Evolutionary conservation across 2,113 vertebrate species (phyloP).

Genomic region (Chunga burmeisteri): DNA sequence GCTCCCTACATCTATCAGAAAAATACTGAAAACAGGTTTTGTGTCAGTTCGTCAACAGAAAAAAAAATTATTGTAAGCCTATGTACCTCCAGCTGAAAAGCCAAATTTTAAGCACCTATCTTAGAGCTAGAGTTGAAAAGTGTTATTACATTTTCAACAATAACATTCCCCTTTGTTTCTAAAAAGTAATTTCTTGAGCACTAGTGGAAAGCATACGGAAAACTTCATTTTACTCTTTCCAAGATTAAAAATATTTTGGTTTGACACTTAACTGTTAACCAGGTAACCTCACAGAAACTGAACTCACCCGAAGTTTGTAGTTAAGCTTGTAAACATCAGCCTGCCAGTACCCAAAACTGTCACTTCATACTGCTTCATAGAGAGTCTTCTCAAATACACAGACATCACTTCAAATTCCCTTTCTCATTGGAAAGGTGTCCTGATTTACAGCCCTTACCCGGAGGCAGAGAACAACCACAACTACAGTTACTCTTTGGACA

Average conservation of each 20-base stretch:
- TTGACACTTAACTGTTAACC: neutral
- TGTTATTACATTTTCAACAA: neutral
- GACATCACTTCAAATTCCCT: neutral
- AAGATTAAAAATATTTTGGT: neutral
- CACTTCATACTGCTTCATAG: neutral
- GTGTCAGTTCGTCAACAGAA: neutral
- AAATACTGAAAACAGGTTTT: neutral
- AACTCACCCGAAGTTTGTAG: neutral
- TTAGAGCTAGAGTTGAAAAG: neutral
- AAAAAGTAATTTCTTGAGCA: neutral
- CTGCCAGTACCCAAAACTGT: neutral
- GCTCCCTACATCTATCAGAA: neutral
- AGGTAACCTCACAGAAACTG: neutral
- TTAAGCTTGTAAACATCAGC: neutral
- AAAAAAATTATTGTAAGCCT: neutral
- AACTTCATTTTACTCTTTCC: neutral
- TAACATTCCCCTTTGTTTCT: neutral
- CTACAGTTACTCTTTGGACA: neutral
- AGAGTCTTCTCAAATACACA: rapidly evolving
- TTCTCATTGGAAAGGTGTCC: neutral
- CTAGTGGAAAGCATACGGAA: rapidly evolving
- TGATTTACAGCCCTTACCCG: neutral
- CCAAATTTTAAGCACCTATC: neutral
- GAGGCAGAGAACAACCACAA: neutral
- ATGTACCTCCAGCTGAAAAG: neutral